A percentile compares a stretch with the other conserved stretches of the same genome.
phyloP scores from a whole-genome alignment of 2,888 invertebrate genomes.

The Pharmacophagus antenor region DNA sequence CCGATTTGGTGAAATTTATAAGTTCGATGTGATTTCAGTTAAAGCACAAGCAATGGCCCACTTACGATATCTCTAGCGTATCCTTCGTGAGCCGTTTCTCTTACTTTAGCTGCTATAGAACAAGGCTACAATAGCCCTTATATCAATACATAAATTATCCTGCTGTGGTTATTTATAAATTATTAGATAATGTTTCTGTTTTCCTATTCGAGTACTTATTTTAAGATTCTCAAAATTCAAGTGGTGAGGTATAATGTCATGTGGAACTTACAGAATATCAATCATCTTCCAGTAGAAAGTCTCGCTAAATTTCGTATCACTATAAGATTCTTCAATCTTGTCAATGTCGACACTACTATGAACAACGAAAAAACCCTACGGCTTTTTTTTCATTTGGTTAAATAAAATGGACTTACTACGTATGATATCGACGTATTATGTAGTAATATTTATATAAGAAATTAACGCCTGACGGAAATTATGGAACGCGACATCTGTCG shows the following conservation, averaged over 20 bases:
- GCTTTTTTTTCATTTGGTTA: not conserved
- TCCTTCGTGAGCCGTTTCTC: not conserved
- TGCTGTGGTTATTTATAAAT: no score
- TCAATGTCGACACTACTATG: not conserved
- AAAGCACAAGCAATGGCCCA: slow-evolving; percentile 7
- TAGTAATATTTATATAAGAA: slow-evolving; percentile 16
- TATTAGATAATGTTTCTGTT: no score
- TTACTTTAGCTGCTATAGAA: not conserved
- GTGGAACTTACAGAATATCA: no score
- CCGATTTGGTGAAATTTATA: slow-evolving; percentile 22
- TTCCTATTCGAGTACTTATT: no score
- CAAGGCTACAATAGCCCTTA: no score
- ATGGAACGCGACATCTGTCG: not conserved
- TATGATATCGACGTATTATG: slow-evolving; percentile 3
- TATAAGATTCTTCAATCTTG: not conserved
- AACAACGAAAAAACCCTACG: not conserved
- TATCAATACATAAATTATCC: no score
- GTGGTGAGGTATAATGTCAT: no score
- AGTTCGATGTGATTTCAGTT: slow-evolving; percentile 7
- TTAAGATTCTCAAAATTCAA: no score
- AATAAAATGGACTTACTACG: not conserved
- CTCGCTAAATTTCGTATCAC: not conserved
- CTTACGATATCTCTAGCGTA: slow-evolving; percentile 8
- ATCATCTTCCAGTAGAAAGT: not conserved
- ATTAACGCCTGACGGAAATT: slow-evolving; percentile 19